phyloP scores from a whole-genome alignment of 2,888 invertebrate species.

The Euproctis similis region DNA sequence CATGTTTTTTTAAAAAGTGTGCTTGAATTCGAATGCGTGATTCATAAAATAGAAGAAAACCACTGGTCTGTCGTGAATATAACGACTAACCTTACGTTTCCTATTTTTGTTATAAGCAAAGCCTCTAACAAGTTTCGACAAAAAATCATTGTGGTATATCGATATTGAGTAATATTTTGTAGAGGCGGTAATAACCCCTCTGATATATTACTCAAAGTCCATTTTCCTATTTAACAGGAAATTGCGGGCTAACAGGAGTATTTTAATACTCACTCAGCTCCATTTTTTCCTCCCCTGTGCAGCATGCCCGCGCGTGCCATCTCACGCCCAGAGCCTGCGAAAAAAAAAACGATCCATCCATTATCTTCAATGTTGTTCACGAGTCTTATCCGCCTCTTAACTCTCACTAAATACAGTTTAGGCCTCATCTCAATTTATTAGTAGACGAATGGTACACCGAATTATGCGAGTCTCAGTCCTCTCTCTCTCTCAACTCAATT shows the following conservation, averaged over 20 bases:
- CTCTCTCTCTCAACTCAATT: slow-evolving; percentile 23
- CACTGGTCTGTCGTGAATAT: no score
- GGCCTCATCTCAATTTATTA: slow-evolving; percentile 38
- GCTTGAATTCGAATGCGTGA: no score
- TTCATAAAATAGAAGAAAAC: no score
- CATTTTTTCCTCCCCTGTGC: slow-evolving; percentile 84
- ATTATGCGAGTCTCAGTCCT: slow-evolving; percentile 24
- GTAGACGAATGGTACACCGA: slow-evolving; percentile 39
- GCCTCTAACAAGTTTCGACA: slow-evolving; percentile 3
- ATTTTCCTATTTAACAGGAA: slow-evolving; percentile 1
- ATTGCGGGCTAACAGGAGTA: slow-evolving; percentile 10
- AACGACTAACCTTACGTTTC: no score
- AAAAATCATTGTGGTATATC: slow-evolving; percentile 6
- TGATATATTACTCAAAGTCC: background rate
- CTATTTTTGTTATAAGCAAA: slow-evolving; percentile 2
- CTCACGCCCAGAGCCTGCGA: slow-evolving; percentile 77
- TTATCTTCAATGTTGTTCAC: slow-evolving; percentile 37
- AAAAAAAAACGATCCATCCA: slow-evolving; percentile 56
- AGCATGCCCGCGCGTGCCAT: slow-evolving; percentile 87
- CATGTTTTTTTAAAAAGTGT: no score
- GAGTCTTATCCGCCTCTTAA: slow-evolving; percentile 53
- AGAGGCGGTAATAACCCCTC: background rate
- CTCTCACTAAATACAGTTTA: slow-evolving; percentile 50
- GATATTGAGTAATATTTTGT: slow-evolving; percentile 3
- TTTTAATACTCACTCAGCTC: slow-evolving; percentile 80